Evolutionary conservation across 2,888 invertebrate genomes (phyloP), one percentile per base, ranked within the genome.

Genomic region (Lasioglossum marginatum): DNA sequence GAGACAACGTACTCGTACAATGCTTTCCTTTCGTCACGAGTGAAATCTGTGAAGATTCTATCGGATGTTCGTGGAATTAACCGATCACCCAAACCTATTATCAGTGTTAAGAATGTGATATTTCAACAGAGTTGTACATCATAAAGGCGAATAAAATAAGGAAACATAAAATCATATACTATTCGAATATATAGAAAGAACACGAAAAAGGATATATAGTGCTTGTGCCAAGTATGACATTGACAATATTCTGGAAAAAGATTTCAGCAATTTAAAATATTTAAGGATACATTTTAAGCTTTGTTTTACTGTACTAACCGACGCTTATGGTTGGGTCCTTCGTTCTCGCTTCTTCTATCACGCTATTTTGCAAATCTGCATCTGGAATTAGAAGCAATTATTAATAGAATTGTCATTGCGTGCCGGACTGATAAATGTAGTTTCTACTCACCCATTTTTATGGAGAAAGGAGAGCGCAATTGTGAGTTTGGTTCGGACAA

Each of bases 201-300:
- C 93, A 95, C 93, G 94, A 93, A 93, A 95, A 95, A 95, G 95
- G 95, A 94, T 95, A 95, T 94, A 92, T 91, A 87, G 91, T 92
- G 91, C 91, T 92, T 92, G 90, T 92, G 92, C 88, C 93, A 91
- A 91, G 92, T 91, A 94, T 89, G 92, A 92, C 81, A 92, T 86
- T 92, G 89, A 93, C 87, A 92, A 92, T 77, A 85, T 91, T 93
- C 95, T 95, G 95, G 79, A 95, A 94, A 94, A 93, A 95, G 43
- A 94, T 91, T 57, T 82, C 82, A 79, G 83, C 80, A 82, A 86
- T 92, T 93, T 90, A 92, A 90, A 79, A 85, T 80, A 40, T 76
- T 84, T 81, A 74, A 81, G 71, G 73, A 63, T 31, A 76, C 68
- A 31, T n/a, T 79, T 60, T 14, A 68, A 73, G 27, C 71, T 52